A percentile compares a stretch with the other conserved stretches of the same genome.
Evolutionary conservation across 2,113 vertebrate genomes (phyloP).

Genomic region (Mystacornis crossleyi): DNA sequence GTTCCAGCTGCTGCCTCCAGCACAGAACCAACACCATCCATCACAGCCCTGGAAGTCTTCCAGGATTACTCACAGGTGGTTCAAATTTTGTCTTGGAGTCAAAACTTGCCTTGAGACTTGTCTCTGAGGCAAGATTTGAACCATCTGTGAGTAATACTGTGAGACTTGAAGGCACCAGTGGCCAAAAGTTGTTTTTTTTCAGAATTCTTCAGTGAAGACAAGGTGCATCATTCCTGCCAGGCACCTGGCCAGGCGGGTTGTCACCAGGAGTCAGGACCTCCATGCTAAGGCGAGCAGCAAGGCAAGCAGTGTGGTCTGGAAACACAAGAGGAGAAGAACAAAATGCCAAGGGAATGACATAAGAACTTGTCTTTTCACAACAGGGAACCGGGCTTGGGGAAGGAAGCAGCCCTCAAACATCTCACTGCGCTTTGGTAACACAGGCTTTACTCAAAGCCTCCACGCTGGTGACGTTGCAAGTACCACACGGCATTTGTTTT

Average conservation of each 20-base stretch:
- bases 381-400: not conserved
- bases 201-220: not conserved
- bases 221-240: not conserved
- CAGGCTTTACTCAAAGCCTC: not conserved
- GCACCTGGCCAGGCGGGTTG: not conserved
- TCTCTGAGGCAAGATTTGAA: not conserved
- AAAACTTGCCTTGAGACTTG: not conserved
- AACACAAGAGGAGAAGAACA: not conserved
- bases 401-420: not conserved
- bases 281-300: not conserved
- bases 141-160: not conserved
- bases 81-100: not conserved
- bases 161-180: not conserved
- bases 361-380: not conserved
- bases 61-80: not conserved
- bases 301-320: not conserved
- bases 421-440: rapidly evolving
- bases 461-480: not conserved
- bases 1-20: not conserved
- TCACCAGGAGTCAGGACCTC: not conserved
- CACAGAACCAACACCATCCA: not conserved
- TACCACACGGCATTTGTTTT: not conserved
- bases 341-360: not conserved
- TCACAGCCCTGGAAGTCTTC: not conserved
- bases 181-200: not conserved